A percentile compares a stretch with the other conserved stretches of the same genome.
phyloP scores from a whole-genome alignment of 2,113 vertebrate genomes.

The Pandion haliaetus region DNA sequence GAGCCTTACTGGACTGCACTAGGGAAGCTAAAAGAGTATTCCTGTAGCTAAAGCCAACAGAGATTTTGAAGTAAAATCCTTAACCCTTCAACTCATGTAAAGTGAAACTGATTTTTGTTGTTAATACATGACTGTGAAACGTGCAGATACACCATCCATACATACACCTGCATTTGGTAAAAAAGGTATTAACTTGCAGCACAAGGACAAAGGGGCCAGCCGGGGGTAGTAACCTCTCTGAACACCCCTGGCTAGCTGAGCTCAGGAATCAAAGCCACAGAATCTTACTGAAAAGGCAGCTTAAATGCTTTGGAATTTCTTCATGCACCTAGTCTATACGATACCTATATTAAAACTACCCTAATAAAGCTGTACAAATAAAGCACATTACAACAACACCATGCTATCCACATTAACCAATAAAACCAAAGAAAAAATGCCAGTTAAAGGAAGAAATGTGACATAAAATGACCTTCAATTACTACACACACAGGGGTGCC shows the following conservation, averaged over 20 bases:
- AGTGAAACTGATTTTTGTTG: background rate
- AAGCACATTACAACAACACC: background rate
- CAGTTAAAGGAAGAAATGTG: background rate
- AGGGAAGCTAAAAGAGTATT: background rate
- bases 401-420: background rate
- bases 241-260: background rate
- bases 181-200: background rate
- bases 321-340: background rate
- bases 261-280: background rate
- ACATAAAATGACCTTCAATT: constrained; percentile 32
- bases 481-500: background rate
- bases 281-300: background rate
- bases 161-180: background rate
- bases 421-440: background rate
- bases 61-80: background rate
- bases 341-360: background rate
- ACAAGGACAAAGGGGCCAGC: background rate
- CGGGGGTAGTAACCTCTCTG: background rate
- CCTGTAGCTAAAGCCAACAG: background rate
- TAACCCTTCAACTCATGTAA: background rate
- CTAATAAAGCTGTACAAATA: constrained; percentile 5
- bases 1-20: background rate
- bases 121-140: background rate
- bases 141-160: background rate
- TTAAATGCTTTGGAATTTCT: background rate